Conservation (phyloP, 1,140 invertebrate genomes). For the Cherax destructor region DNA sequence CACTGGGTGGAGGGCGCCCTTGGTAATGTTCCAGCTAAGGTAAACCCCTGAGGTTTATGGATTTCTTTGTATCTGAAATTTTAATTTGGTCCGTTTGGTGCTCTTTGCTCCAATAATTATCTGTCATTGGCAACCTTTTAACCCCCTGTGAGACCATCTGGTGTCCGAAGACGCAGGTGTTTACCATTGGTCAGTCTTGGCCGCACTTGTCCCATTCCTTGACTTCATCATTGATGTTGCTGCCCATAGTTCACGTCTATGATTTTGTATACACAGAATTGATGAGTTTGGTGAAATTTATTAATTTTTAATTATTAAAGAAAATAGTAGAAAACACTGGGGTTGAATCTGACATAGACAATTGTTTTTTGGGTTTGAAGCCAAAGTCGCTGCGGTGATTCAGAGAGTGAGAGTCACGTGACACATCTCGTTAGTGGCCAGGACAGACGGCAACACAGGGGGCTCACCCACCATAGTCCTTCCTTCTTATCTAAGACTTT, state of each 20-base stretch:
- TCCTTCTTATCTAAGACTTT: slow-evolving; percentile 14
- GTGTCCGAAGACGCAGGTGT: slow-evolving; percentile 39
- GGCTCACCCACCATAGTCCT: neutral
- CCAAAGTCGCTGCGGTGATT: slow-evolving; percentile 1
- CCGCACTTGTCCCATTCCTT: neutral
- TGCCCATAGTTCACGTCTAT: too few species aligned
- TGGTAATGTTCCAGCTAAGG: too few species aligned
- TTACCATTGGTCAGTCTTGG: slow-evolving; percentile 35
- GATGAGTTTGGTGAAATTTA: too few species aligned
- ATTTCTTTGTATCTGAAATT: slow-evolving; percentile 4
- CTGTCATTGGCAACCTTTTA: slow-evolving; percentile 46
- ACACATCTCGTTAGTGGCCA: slow-evolving; percentile 23
- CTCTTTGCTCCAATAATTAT: slow-evolving; percentile 35
- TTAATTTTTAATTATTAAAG: too few species aligned
- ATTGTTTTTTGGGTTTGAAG: neutral
- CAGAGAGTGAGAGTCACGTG: slow-evolving; percentile 40
- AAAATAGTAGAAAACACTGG: too few species aligned
- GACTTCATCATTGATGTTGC: neutral
- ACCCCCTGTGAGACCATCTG: slow-evolving; percentile 30
- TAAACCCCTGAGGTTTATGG: neutral
- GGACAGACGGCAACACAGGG: neutral
- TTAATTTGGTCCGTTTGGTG: slow-evolving; percentile 33
- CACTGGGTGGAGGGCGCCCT: too few species aligned
- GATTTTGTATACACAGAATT: too few species aligned
- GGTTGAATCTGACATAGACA: neutral